Base-by-base conservation (phyloP, 2,888 invertebrate species). In the Stomorhina lunata region DNA sequence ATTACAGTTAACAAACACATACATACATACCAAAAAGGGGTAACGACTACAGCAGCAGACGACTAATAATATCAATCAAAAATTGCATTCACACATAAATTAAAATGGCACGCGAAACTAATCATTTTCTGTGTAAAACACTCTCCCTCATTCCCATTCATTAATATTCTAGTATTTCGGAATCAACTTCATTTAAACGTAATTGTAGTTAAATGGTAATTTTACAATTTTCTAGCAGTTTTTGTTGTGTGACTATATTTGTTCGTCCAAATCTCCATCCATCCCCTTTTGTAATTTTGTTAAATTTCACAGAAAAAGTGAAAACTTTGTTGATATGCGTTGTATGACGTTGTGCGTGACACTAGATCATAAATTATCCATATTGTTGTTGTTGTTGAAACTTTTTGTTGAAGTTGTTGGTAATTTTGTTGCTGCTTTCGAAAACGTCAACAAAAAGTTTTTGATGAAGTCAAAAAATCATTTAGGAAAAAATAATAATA, bases 331-430 rank as follows among this genome's bases (percentile, higher is more conserved):
- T 59, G 29, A 59, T 71, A 34, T 45, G 40, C 27, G 17, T 45
- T 55, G 61, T 34, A 76, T 76, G 81, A 77, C 77, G 77, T 76
- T 77, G 15, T 81, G 77, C 81, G 81, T 81, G 81, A 61, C 77
- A 75, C 43, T 40, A 29, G 59, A 61, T 72, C 81, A 71, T 81
- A 77, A 81, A 81, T 77, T 68, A 81, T 61, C 9, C 15, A 55
- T 17, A 45, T 61, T 69, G 34, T 37, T 17, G 9, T 10, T 29
- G 2, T 65, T 22, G 4, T 15, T 34, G 9, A n/a, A n/a, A n/a
- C n/a, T 20, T 7, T 6, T 59, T 32, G 15, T 45, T 66, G 17
- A 65, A 34, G n/a, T 25, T 55, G 25, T 45, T 25, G 32, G 3
- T 17, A n/a, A n/a, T n/a, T n/a, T 61, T 73, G 50, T 25, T 57